phyloP scores from a whole-genome alignment of 2,888 invertebrate genomes.

The Hoplodrina ambigua region DNA sequence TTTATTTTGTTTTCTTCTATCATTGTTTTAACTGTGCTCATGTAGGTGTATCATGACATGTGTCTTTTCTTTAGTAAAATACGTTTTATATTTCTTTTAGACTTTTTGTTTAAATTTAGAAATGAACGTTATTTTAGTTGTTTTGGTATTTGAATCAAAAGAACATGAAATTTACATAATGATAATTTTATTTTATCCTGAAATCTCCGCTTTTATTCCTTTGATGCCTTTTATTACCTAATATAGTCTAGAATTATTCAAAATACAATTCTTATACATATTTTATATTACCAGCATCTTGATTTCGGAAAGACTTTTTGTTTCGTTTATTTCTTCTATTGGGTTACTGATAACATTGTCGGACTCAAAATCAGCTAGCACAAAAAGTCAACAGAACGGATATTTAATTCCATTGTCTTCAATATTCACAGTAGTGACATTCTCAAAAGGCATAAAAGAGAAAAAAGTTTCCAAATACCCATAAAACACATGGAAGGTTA shows the following conservation, averaged over 20 bases:
- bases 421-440: slow-evolving; percentile 64
- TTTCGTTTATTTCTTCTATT: slow-evolving; percentile 12
- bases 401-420: slow-evolving; percentile 68
- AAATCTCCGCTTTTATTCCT: slow-evolving; percentile 3
- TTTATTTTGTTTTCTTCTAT: background rate
- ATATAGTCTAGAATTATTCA: slow-evolving; percentile 4
- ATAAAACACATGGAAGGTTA: slow-evolving; percentile 78
- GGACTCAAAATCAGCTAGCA: slow-evolving; percentile 5
- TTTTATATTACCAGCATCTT: background rate
- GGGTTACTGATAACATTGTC: slow-evolving; percentile 7
- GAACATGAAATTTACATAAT: slow-evolving; percentile 8
- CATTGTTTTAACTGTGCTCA: background rate
- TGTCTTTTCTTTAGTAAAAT: background rate
- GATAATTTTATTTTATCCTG: slow-evolving; percentile 16
- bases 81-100: background rate
- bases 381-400: slow-evolving; percentile 40
- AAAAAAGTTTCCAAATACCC: slow-evolving; percentile 66
- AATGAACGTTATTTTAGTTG: background rate
- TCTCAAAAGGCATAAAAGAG: slow-evolving; percentile 53
- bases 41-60: background rate
- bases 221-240: slow-evolving; percentile 9
- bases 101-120: background rate
- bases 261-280: slow-evolving; percentile 16
- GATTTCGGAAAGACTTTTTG: background rate
- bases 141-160: background rate